Percentiles rank a stretch among this genome's conserved stretches.
phyloP scores from a whole-genome alignment of 2,797 vertebrate genomes.

The Melanotaenia nigrans region DNA sequence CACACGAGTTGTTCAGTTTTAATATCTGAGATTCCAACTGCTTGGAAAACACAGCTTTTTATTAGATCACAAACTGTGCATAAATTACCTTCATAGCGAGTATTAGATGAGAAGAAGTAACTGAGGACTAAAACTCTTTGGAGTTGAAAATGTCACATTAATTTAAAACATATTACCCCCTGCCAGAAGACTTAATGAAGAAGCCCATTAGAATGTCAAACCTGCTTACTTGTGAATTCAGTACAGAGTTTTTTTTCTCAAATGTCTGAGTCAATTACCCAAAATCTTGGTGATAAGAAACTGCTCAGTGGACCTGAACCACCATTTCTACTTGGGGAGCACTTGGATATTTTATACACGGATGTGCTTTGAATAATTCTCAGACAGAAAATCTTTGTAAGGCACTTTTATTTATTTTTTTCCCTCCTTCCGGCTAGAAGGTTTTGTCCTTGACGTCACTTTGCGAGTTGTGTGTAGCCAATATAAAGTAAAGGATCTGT shows the following conservation, averaged over 20 bases:
- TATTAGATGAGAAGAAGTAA: slow-evolving; percentile 66
- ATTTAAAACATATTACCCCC: slow-evolving; percentile 88
- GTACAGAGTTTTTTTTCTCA: slow-evolving; percentile 87
- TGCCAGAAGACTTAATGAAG: slow-evolving; percentile 88
- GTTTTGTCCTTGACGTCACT: slow-evolving; percentile 87
- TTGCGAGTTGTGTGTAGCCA: slow-evolving; percentile 82
- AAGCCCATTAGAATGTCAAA: slow-evolving; percentile 91
- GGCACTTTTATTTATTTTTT: slow-evolving; percentile 74
- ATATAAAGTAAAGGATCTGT: slow-evolving; percentile 50
- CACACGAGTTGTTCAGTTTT: slow-evolving; percentile 78
- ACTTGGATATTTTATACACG: slow-evolving; percentile 81
- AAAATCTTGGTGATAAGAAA: slow-evolving; percentile 89
- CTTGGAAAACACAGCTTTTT: slow-evolving; percentile 81
- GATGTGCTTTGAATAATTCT: slow-evolving; percentile 88
- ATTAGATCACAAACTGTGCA: slow-evolving; percentile 83
- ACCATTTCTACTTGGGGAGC: slow-evolving; percentile 80
- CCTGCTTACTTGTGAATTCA: slow-evolving; percentile 90
- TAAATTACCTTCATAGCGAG: slow-evolving; percentile 84
- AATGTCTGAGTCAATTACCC: slow-evolving; percentile 90
- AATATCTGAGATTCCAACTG: slow-evolving; percentile 79
- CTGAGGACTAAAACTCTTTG: slow-evolving; percentile 83
- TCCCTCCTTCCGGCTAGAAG: slow-evolving; percentile 76
- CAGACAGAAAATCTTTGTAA: slow-evolving; percentile 79
- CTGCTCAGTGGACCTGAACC: slow-evolving; percentile 84
- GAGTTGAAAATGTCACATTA: slow-evolving; percentile 89